phyloP scores from a whole-genome alignment of 2,113 vertebrate genomes.

The Oceanites oceanicus region DNA sequence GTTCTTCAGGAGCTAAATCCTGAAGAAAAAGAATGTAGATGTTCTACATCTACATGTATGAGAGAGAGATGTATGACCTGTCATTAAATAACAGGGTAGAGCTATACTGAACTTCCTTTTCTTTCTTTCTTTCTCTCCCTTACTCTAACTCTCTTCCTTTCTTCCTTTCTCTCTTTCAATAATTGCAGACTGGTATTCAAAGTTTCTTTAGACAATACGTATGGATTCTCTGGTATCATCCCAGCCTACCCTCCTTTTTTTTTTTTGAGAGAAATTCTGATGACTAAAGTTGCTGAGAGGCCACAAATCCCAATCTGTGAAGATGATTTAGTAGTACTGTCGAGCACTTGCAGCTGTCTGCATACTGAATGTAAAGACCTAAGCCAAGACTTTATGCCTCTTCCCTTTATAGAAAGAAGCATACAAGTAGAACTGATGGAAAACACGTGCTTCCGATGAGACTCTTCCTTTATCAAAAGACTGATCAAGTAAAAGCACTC shows the following conservation, averaged over 20 bases:
- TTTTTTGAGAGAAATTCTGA: background rate
- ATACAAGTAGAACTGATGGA: background rate
- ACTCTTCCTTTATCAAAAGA: slow-evolving; percentile 6
- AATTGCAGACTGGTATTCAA: background rate
- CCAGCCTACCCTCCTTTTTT: background rate
- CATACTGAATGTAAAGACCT: background rate
- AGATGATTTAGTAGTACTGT: background rate
- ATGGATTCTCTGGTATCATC: background rate
- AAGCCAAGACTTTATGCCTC: background rate
- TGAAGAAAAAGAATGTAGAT: background rate
- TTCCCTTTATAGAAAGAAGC: background rate
- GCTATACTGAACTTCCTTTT: fast-evolving
- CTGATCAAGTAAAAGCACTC: background rate
- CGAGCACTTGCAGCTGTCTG: background rate
- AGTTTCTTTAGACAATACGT: background rate
- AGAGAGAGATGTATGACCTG: background rate
- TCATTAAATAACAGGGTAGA: background rate
- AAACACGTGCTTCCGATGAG: background rate
- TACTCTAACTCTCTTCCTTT: too few relatives aligned
- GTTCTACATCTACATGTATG: too few relatives aligned
- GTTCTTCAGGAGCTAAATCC: background rate
- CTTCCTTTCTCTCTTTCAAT: background rate
- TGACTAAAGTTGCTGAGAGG: background rate
- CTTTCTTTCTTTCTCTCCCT: background rate
- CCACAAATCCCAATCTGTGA: background rate